These are phyloP conservation scores for Myodes glareolus DNA, from an alignment of 2,113 vertebrate genomes.

Conservation along the genomic window DNA sequence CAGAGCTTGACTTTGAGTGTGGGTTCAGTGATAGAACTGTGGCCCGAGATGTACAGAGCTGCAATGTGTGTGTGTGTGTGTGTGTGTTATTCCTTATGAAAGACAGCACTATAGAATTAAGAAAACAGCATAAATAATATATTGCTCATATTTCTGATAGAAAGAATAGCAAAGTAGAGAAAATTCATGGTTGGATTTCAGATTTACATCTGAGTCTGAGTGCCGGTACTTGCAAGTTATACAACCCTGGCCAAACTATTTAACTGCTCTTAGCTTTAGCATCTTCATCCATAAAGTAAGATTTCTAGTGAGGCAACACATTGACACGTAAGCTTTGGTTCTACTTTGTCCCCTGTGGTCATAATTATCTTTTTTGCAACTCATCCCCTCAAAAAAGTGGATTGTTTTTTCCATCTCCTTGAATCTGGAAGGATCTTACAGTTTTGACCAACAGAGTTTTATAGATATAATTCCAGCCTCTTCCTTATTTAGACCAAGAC, in stretches of 20 bases:
- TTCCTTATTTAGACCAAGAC: neutral
- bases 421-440: neutral
- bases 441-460: neutral
- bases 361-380: neutral
- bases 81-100: neutral
- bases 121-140: neutral
- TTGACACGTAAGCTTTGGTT: slow-evolving; percentile 16
- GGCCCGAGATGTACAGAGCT: neutral
- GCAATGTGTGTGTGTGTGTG: neutral
- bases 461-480: neutral
- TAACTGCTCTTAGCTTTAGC: neutral
- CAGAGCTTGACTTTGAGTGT: neutral
- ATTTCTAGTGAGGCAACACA: neutral
- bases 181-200: neutral
- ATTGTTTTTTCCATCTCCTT: neutral
- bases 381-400: neutral
- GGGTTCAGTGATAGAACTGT: neutral
- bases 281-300: slow-evolving; percentile 29
- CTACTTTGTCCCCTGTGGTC: neutral
- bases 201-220: neutral
- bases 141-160: neutral
- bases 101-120: neutral
- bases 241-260: neutral
- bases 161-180: neutral
- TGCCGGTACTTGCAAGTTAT: neutral